phyloP scores from a whole-genome alignment of 2,888 invertebrate species.

The Neocrepidodera transversa region DNA sequence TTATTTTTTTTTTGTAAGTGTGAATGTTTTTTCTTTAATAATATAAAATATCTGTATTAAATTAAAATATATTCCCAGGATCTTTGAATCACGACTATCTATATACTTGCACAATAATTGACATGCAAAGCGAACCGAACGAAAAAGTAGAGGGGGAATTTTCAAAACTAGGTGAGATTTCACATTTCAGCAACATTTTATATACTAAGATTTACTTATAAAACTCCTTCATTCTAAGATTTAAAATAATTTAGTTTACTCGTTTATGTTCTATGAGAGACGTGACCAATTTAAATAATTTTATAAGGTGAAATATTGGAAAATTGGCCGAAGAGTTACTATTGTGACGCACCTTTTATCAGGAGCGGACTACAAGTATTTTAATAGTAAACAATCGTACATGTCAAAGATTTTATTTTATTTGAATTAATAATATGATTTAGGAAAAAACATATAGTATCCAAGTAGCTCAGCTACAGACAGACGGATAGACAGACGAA shows the following conservation, averaged over 20 bases:
- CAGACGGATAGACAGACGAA: no score
- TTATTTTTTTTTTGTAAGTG: no score
- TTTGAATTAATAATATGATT: no score
- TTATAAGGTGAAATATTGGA: slow-evolving; percentile 25
- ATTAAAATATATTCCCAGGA: slow-evolving; percentile 26
- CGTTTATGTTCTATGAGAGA: slow-evolving; percentile 12
- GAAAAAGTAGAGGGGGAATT: slow-evolving; percentile 14
- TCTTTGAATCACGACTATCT: slow-evolving; percentile 18
- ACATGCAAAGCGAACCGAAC: slow-evolving; percentile 18
- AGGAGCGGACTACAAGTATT: slow-evolving; percentile 13
- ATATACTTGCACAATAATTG: slow-evolving; percentile 24
- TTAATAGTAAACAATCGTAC: no score
- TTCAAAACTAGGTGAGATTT: slow-evolving; percentile 26
- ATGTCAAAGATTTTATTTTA: no score
- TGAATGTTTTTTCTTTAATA: no score
- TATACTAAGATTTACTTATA: no score
- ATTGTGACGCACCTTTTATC: slow-evolving; percentile 18
- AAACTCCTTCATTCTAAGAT: slow-evolving; percentile 10
- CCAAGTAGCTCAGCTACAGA: no score
- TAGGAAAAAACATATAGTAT: no score
- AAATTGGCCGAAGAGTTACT: slow-evolving; percentile 19
- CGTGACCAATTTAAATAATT: slow-evolving; percentile 28
- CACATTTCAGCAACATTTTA: slow-evolving; percentile 11
- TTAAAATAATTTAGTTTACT: slow-evolving; percentile 19
- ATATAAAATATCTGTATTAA: no score